phyloP scores from a whole-genome alignment of 2,797 vertebrate species.

The Heliangelus exortis region DNA sequence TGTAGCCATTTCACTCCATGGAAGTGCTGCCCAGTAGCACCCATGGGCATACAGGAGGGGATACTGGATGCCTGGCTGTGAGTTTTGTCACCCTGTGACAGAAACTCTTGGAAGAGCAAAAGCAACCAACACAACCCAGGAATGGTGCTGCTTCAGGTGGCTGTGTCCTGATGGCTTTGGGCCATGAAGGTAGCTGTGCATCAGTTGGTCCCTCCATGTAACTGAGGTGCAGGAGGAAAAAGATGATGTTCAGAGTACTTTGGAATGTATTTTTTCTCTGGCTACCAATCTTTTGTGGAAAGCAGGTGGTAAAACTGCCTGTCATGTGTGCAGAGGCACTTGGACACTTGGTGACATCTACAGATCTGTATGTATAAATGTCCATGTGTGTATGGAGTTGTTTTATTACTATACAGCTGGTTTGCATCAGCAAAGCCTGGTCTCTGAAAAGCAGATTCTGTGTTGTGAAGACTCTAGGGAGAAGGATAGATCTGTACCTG shows the following conservation, averaged over 20 bases:
- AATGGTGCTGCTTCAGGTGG: background rate
- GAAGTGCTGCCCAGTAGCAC: slow-evolving; percentile 3
- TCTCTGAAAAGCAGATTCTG: background rate
- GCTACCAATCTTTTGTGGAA: background rate
- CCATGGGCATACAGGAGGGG: background rate
- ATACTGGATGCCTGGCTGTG: background rate
- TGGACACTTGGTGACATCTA: background rate
- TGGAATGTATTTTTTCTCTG: background rate
- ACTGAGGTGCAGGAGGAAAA: background rate
- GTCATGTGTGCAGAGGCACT: background rate
- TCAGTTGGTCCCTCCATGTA: background rate
- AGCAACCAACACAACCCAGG: background rate
- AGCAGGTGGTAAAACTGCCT: background rate
- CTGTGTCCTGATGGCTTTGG: background rate
- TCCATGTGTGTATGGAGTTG: background rate
- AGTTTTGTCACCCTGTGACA: background rate
- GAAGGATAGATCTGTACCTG: background rate
- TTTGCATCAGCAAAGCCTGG: background rate
- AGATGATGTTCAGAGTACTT: background rate
- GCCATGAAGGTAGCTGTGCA: background rate
- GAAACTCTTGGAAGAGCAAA: background rate
- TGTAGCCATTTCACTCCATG: background rate
- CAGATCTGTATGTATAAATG: background rate
- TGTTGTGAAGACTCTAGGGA: background rate
- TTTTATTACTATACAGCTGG: background rate